Evolutionary conservation across 2,888 invertebrate species (phyloP).

Genomic region (Hemistola chrysoprasaria): DNA sequence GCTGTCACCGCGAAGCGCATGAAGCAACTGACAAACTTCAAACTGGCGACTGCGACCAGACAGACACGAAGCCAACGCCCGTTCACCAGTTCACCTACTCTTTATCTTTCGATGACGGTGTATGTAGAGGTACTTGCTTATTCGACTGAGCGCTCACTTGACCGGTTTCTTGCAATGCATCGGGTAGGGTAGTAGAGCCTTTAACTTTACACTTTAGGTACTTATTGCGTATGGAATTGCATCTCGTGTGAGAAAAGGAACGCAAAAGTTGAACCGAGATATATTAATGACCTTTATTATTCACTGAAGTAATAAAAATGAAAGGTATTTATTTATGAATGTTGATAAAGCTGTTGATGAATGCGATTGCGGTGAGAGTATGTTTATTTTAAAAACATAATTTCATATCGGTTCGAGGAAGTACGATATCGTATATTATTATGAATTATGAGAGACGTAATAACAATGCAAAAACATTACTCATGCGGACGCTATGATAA

Average conservation of each 20-base stretch:
- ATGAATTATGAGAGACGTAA: background rate
- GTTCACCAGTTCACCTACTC: constrained; percentile 75
- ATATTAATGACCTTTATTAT: constrained; percentile 34
- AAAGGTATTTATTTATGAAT: constrained; percentile 29
- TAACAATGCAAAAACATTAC: background rate
- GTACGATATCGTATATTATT: background rate
- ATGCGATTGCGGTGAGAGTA: constrained; percentile 11
- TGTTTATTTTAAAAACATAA: constrained; percentile 12
- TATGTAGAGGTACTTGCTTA: constrained; percentile 46
- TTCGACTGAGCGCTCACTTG: constrained; percentile 53
- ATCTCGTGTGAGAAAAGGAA: constrained; percentile 31
- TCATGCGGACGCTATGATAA: background rate
- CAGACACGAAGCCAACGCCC: constrained; percentile 68
- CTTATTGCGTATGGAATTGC: constrained; percentile 34
- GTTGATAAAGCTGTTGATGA: constrained; percentile 35
- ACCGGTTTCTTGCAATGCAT: constrained; percentile 55
- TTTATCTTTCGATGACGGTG: constrained; percentile 71
- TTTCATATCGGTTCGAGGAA: constrained; percentile 1
- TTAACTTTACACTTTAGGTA: constrained; percentile 19
- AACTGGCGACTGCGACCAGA: constrained; percentile 28
- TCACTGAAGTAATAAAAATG: constrained; percentile 32
- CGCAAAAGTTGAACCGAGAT: constrained; percentile 29
- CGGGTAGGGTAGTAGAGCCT: constrained; percentile 30
- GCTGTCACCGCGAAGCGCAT: constrained; percentile 59
- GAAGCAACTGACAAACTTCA: constrained; percentile 55